These are phyloP conservation scores for Nebria brevicollis DNA, from an alignment of 2,888 invertebrate species.

Conservation along the genomic window DNA sequence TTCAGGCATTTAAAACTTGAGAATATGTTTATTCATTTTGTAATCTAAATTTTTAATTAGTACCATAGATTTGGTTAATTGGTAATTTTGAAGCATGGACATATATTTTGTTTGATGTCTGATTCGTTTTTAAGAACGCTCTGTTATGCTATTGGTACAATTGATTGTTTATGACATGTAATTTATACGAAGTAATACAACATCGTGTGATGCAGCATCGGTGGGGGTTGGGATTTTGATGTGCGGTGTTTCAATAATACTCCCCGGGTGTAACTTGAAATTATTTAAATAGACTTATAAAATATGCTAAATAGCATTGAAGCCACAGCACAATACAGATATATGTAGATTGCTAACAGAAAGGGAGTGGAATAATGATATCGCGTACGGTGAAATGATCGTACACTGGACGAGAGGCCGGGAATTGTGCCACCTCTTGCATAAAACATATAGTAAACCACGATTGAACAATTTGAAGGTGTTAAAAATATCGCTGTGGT, in stretches of 20 bases:
- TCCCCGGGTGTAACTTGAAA: slow-evolving; percentile 33
- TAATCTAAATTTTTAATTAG: too few relatives aligned
- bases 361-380: slow-evolving; percentile 39
- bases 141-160: background rate
- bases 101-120: too few relatives aligned
- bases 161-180: slow-evolving; percentile 2
- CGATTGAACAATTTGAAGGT: background rate
- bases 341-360: slow-evolving; percentile 49
- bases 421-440: slow-evolving; percentile 27
- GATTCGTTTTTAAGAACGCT: background rate
- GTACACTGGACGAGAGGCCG: background rate
- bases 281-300: slow-evolving; percentile 51
- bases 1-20: too few relatives aligned
- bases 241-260: slow-evolving; percentile 19
- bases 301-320: slow-evolving; percentile 49
- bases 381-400: slow-evolving; percentile 41
- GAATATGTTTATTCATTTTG: too few relatives aligned
- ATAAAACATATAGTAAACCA: slow-evolving; percentile 41
- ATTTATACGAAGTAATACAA: slow-evolving; percentile 12
- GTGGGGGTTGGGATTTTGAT: background rate
- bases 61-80: too few relatives aligned
- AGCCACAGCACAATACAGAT: slow-evolving; percentile 48
- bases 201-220: slow-evolving; percentile 8
- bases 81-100: too few relatives aligned
- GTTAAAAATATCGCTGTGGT: background rate